Percentiles rank a stretch among this genome's conserved stretches.
These are phyloP conservation scores for Liparis tanakae DNA, from an alignment of 2,797 vertebrate genomes.

Conservation along the genomic window DNA sequence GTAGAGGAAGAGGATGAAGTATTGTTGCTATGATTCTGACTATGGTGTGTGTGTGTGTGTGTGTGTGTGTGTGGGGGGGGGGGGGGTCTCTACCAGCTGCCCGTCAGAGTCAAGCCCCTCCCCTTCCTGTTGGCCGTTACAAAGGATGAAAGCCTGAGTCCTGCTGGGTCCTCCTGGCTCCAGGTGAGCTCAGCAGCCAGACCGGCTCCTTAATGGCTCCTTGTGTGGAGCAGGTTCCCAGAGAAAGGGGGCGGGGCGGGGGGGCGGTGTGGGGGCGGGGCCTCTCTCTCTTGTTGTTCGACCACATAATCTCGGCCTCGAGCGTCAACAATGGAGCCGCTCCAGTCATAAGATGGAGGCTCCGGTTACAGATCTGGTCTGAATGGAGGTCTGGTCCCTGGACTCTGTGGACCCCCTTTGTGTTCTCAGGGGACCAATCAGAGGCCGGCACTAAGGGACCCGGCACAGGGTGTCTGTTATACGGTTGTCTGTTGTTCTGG, in stretches of 20 bases:
- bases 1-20: too few species aligned
- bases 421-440: slow-evolving; percentile 58
- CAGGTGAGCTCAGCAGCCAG: slow-evolving; percentile 84
- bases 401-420: slow-evolving; percentile 36
- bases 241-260: slow-evolving; percentile 7
- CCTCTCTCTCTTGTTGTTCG: slow-evolving; percentile 67
- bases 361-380: slow-evolving; percentile 73
- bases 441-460: slow-evolving; percentile 2
- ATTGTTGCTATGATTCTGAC: too few species aligned
- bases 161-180: slow-evolving; percentile 78
- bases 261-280: too few species aligned
- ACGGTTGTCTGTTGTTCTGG: too few species aligned
- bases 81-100: slow-evolving; percentile 78
- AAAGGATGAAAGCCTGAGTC: slow-evolving; percentile 83
- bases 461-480: too few species aligned
- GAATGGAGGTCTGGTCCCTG: slow-evolving; percentile 49
- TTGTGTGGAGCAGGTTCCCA: slow-evolving; percentile 60
- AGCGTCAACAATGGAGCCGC: slow-evolving; percentile 70
- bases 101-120: slow-evolving; percentile 65
- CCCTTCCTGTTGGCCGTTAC: slow-evolving; percentile 71
- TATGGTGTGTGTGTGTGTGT: too few species aligned
- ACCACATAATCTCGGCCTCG: slow-evolving; percentile 81
- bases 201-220: slow-evolving; percentile 70
- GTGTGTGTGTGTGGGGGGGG: background rate
- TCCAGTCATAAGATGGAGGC: slow-evolving; percentile 68